These are phyloP conservation scores for Cosmorhoe ocellata DNA, from an alignment of 2,888 invertebrate genomes.

Conservation along the genomic window DNA sequence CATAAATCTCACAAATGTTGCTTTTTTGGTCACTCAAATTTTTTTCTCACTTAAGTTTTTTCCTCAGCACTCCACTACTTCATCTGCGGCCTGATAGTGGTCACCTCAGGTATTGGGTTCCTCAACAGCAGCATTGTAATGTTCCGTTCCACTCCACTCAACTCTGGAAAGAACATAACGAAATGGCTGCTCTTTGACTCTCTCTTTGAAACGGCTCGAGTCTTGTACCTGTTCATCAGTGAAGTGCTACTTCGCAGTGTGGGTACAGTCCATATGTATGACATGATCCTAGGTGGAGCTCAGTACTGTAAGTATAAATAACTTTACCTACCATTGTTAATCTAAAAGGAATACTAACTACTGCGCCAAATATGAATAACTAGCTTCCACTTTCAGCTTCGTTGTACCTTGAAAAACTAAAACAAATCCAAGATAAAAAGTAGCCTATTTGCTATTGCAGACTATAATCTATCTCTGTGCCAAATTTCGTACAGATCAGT, in stretches of 20 bases:
- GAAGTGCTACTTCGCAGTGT: constrained; percentile 63
- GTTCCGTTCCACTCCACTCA: constrained; percentile 53
- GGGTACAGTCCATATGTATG: constrained; percentile 62
- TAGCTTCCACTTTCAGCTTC: too few relatives aligned
- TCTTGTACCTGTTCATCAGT: constrained; percentile 67
- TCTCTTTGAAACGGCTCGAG: constrained; percentile 68
- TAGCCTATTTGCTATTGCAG: too few relatives aligned
- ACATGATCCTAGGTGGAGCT: constrained; percentile 62
- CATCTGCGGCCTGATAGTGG: constrained; percentile 62
- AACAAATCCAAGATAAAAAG: too few relatives aligned
- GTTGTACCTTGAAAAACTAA: too few relatives aligned
- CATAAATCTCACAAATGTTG: too few relatives aligned
- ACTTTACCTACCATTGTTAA: too few relatives aligned
- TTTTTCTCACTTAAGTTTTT: neutral
- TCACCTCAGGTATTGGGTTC: constrained; percentile 65
- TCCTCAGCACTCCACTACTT: constrained; percentile 66
- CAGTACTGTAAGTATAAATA: constrained; percentile 68
- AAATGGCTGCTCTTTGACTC: constrained; percentile 72
- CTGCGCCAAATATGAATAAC: too few relatives aligned
- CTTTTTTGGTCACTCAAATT: too few relatives aligned
- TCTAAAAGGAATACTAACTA: too few relatives aligned
- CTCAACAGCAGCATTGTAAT: constrained; percentile 67
- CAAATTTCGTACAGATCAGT: too few relatives aligned
- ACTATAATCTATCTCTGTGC: too few relatives aligned
- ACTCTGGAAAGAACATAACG: constrained; percentile 61